These are phyloP conservation scores for Polyergus mexicanus DNA, from an alignment of 1,140 invertebrate genomes.

Conservation along the genomic window DNA sequence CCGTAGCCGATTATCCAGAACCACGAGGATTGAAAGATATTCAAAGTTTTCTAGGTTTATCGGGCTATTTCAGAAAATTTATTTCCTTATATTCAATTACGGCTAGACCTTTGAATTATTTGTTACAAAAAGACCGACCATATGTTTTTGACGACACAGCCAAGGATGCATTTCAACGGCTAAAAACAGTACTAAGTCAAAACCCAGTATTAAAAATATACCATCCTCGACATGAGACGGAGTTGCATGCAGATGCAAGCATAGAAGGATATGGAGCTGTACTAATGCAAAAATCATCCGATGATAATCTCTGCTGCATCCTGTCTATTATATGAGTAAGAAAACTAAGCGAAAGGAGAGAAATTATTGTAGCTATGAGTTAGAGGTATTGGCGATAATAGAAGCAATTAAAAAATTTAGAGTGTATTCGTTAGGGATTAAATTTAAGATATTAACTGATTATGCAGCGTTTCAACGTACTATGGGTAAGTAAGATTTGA, in stretches of 20 bases:
- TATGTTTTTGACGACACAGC: slow-evolving; percentile 30
- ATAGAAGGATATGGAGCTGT: not conserved
- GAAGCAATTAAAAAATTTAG: not conserved
- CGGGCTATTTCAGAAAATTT: slow-evolving; percentile 25
- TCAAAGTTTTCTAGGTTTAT: slow-evolving; percentile 24
- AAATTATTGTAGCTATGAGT: not conserved
- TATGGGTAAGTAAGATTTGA: not conserved
- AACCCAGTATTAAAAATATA: too few relatives aligned
- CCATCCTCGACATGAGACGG: too few relatives aligned
- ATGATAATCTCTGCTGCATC: not conserved
- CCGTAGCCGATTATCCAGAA: not conserved
- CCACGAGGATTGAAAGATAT: not conserved
- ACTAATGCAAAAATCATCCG: not conserved
- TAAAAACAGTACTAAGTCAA: not conserved
- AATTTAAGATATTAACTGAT: slow-evolving; percentile 6
- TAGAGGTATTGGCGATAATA: not conserved
- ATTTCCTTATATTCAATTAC: not conserved
- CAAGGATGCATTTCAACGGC: not conserved
- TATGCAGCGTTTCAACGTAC: slow-evolving; percentile 9
- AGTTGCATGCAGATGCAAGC: too few relatives aligned
- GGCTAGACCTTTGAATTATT: not conserved
- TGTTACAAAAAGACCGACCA: not conserved
- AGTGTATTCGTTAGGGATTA: not conserved
- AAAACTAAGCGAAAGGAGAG: not conserved
- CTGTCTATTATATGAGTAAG: not conserved